phyloP scores from a whole-genome alignment of 2,797 vertebrate genomes.

The Carduelis carduelis region DNA sequence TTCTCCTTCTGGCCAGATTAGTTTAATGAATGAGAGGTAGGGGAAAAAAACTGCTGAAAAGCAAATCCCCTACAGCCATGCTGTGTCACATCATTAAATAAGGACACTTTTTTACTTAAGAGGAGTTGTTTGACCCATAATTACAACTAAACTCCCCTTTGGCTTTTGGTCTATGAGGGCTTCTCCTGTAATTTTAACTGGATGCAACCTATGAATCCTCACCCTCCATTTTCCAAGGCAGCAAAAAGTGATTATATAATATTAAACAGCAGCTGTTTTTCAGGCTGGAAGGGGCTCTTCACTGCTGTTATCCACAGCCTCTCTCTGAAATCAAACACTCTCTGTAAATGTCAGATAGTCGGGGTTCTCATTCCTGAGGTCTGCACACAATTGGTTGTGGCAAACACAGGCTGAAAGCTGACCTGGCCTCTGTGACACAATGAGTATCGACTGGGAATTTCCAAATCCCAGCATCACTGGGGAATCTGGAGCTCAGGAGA shows the following conservation, averaged over 20 bases:
- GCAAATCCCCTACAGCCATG: not conserved
- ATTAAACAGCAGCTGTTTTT: not conserved
- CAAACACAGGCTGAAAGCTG: not conserved
- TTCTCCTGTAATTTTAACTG: conserved; percentile 39
- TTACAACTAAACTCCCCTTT: not conserved
- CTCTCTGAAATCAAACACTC: conserved; percentile 16
- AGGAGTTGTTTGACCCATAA: not conserved
- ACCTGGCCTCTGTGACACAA: not conserved
- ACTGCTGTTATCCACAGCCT: not conserved
- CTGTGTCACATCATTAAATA: conserved; percentile 3
- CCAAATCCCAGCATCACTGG: not conserved
- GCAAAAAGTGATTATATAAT: not conserved
- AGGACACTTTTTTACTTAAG: conserved; percentile 21
- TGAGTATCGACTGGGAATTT: not conserved
- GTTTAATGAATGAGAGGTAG: conserved; percentile 34
- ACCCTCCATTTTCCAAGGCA: not conserved
- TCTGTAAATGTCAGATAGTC: not conserved
- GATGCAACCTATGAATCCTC: not conserved
- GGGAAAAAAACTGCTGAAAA: not conserved
- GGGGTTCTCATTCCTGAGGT: not conserved
- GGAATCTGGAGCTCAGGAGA: not conserved
- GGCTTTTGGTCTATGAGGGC: not conserved
- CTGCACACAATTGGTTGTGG: not conserved
- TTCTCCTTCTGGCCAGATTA: conserved; percentile 29
- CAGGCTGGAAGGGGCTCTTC: not conserved